phyloP scores from a whole-genome alignment of 2,113 vertebrate species.

The Chaetodon auriga region DNA sequence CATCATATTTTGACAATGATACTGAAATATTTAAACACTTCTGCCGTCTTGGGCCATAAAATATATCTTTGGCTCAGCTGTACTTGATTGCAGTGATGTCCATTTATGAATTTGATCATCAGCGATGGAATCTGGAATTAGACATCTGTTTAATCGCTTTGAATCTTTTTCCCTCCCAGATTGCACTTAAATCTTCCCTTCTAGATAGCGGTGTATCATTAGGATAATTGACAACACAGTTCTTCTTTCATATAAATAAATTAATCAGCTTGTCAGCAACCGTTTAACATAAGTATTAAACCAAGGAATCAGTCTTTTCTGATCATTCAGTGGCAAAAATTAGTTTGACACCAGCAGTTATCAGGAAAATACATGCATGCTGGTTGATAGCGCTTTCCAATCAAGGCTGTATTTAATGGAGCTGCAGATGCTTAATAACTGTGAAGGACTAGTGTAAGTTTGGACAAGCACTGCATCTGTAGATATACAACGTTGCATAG shows the following conservation, averaged over 20 bases:
- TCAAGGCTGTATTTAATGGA: constrained; percentile 13
- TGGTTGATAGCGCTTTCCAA: constrained; percentile 17
- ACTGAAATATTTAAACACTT: constrained; percentile 64
- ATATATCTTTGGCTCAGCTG: constrained; percentile 18
- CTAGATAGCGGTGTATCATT: not conserved
- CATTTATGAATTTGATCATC: constrained; percentile 27
- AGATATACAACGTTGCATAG: constrained; percentile 4
- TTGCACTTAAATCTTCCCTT: not conserved
- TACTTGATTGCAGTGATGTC: constrained; percentile 21
- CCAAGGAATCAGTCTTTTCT: not conserved
- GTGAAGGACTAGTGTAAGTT: constrained; percentile 15
- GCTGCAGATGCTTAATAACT: constrained; percentile 9
- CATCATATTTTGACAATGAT: constrained; percentile 66
- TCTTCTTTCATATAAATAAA: constrained; percentile 16
- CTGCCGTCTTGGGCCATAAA: constrained; percentile 47
- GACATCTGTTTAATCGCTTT: not conserved
- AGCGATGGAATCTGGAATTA: not conserved
- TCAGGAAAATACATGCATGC: constrained; percentile 1
- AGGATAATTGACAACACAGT: constrained; percentile 13
- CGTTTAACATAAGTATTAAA: constrained; percentile 38
- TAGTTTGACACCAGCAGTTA: not conserved
- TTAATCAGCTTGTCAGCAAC: not conserved
- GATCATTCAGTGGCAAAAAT: constrained; percentile 1
- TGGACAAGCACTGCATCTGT: constrained; percentile 22
- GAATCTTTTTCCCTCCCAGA: not conserved